These are phyloP conservation scores for Rhagonycha lutea DNA, from an alignment of 2,888 invertebrate genomes.

Conservation along the genomic window DNA sequence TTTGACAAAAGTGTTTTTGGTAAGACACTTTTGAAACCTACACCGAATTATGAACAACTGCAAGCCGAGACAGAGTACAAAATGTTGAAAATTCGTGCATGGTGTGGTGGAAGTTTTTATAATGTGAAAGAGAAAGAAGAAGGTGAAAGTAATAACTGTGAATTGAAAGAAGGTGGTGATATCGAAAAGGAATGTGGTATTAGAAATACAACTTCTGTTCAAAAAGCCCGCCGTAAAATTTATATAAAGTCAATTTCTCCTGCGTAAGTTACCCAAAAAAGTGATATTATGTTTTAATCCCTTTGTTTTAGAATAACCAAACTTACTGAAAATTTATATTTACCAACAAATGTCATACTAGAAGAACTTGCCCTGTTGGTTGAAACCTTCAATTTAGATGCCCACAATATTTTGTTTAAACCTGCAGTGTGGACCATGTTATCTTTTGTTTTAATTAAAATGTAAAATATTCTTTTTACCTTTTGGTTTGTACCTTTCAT, in stretches of 20 bases:
- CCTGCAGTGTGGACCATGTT: conserved; percentile 73
- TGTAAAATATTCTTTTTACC: conserved; percentile 54
- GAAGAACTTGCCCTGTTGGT: conserved; percentile 61
- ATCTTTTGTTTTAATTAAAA: conserved; percentile 69
- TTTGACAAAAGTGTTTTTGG: conserved; percentile 55
- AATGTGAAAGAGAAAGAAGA: conserved; percentile 44
- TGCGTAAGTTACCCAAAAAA: conserved; percentile 54
- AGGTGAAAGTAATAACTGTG: conserved; percentile 32
- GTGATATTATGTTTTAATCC: not conserved
- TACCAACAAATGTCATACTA: conserved; percentile 27
- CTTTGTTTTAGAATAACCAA: conserved; percentile 41
- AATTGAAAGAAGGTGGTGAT: conserved; percentile 39
- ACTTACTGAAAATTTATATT: conserved; percentile 36
- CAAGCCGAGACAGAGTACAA: conserved; percentile 66
- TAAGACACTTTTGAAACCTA: conserved; percentile 52
- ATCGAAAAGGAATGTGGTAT: conserved; percentile 62
- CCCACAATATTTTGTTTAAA: conserved; percentile 74
- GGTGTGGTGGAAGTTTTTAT: conserved; percentile 61
- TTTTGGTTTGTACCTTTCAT: not conserved
- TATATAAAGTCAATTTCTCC: conserved; percentile 69
- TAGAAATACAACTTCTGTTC: conserved; percentile 69
- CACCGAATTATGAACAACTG: conserved; percentile 66
- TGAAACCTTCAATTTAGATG: conserved; percentile 68
- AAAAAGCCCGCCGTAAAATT: conserved; percentile 68
- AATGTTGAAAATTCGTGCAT: conserved; percentile 68